phyloP scores from a whole-genome alignment of 2,113 vertebrate genomes.

The Lonchura striata region DNA sequence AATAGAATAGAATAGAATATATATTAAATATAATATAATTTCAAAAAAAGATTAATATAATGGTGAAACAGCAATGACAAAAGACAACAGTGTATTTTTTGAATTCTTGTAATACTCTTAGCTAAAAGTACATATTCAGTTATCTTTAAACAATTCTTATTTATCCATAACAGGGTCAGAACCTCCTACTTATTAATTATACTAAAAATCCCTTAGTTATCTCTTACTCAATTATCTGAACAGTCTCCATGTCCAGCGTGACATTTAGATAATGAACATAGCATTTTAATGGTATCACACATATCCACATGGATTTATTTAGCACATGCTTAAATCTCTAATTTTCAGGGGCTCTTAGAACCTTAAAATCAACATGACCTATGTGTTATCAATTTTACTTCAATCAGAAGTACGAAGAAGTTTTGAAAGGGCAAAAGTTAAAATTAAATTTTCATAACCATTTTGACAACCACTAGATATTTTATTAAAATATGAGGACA shows the following conservation, averaged over 20 bases:
- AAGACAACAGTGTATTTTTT: background rate
- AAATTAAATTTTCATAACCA: background rate
- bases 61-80: background rate
- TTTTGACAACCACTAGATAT: background rate
- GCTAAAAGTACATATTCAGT: background rate
- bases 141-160: background rate
- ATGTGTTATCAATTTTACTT: background rate
- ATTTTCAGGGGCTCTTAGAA: background rate
- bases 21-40: no score
- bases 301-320: background rate
- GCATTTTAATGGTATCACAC: background rate
- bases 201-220: constrained; percentile 4
- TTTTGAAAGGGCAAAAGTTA: background rate
- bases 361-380: background rate
- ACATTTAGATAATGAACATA: constrained; percentile 44
- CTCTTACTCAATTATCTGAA: constrained; percentile 12
- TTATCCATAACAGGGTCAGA: background rate
- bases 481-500: background rate
- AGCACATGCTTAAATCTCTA: background rate
- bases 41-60: background rate
- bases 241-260: constrained; percentile 14
- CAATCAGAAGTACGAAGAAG: background rate
- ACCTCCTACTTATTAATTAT: background rate
- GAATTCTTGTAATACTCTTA: background rate
- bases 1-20: no score